Evolutionary conservation across 2,113 vertebrate genomes (phyloP).

Genomic region (Scopus umbretta): DNA sequence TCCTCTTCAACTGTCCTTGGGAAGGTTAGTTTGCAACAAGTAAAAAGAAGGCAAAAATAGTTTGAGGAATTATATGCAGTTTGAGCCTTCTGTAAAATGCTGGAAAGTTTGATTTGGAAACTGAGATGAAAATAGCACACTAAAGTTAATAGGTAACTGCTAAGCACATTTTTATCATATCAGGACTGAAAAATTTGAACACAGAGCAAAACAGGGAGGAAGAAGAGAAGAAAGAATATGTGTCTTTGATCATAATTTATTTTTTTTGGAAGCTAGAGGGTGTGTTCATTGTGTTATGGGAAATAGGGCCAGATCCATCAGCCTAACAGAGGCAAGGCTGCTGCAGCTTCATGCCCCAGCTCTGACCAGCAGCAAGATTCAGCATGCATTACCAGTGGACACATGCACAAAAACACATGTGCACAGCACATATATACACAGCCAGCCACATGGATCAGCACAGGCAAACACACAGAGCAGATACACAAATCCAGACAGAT

Average conservation of each 20-base stretch:
- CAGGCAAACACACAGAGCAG: not conserved
- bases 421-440: no score
- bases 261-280: not conserved
- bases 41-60: not conserved
- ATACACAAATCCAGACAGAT: not conserved
- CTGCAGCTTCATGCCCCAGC: not conserved
- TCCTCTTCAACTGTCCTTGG: not conserved
- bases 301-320: not conserved
- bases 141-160: not conserved
- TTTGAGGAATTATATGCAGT: not conserved
- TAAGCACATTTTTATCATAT: not conserved
- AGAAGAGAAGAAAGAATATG: not conserved
- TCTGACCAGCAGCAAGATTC: not conserved
- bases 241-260: not conserved
- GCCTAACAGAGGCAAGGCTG: not conserved
- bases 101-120: not conserved
- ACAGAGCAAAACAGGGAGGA: not conserved
- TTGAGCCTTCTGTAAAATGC: not conserved
- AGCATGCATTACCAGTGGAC: not conserved
- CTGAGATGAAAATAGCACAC: not conserved
- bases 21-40: not conserved
- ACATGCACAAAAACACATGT: not conserved
- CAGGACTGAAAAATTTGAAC: not conserved
- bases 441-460: not conserved
- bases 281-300: rapidly evolving